Base-by-base conservation (phyloP, 1,140 invertebrate genomes). In the Magallana angulata region DNA sequence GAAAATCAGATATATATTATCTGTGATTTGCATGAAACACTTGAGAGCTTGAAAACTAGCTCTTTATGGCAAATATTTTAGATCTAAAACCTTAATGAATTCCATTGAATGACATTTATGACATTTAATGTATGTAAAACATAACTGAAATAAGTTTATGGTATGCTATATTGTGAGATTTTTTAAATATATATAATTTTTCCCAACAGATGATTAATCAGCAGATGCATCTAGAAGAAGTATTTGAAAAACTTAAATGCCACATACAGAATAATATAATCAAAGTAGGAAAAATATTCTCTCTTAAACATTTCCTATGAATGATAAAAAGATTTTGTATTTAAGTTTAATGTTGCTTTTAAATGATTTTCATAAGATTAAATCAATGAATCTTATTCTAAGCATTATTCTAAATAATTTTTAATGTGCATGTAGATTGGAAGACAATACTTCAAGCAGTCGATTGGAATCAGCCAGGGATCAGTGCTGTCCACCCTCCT, bases 401-500 rank as follows among this genome's bases (percentile, higher is more conserved):
- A 24, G n/a, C 36, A 1, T 36, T 30, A 36, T 36, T 76, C 12
- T 16, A 1, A 6, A 12, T 62, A 62, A n/a, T 62, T 12, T 16
- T 62, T 12, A n/a, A 16, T 62, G 36, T 48, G 18, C 56, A 16
- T 87, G 80, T 86, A 93, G 92, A 82, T 92, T 56, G 92, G 92
- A 56, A 57, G 80, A n/a, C 71, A 86, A 12, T 91, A 90, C 85
- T 93, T 87, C 76, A 80, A 84, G 16, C 89, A 91, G 30, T 88
- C 24, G 0, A 56, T 62, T 48, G 92, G 92, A 11, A 92, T 93
- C 71, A 92, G 92, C 59, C 92, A 92, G 80, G 92, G 92, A 16
- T 93, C 92, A 16, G 86, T 92, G 14, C 68, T 93, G 24, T 93
- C 92, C 56, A 91, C 92, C 24, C 60, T 92, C 14, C 87, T 93